These are phyloP conservation scores for Bucorvus abyssinicus DNA, from an alignment of 2,797 vertebrate species.

Conservation along the genomic window DNA sequence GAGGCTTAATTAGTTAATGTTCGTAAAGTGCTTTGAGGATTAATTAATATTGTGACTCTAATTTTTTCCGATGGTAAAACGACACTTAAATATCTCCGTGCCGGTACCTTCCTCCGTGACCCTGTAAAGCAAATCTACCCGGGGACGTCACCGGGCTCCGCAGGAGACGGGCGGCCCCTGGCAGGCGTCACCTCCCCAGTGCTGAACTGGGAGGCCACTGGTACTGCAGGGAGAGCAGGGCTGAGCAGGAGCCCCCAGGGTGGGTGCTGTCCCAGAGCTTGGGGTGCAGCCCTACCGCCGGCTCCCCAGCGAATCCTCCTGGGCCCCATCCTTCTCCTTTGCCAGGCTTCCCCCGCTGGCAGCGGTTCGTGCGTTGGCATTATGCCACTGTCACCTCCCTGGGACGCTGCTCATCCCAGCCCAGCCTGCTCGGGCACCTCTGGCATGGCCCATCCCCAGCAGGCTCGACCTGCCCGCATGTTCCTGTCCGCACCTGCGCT, in stretches of 20 bases:
- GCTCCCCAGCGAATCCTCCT: accelerated
- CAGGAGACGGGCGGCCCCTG: not conserved
- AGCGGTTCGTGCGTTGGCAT: accelerated
- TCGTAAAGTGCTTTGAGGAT: constrained; percentile 66
- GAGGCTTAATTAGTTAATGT: constrained; percentile 63
- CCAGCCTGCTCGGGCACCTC: not conserved
- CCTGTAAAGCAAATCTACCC: not conserved
- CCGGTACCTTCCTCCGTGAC: not conserved
- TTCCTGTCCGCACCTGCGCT: not conserved
- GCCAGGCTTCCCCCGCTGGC: not conserved
- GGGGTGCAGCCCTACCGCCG: not conserved
- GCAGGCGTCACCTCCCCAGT: not conserved
- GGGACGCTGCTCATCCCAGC: not conserved
- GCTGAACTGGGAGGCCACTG: not conserved
- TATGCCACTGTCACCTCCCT: not conserved
- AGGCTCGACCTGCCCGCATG: accelerated
- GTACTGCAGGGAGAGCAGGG: accelerated
- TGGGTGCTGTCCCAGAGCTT: accelerated
- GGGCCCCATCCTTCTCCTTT: not conserved
- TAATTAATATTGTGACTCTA: constrained; percentile 63
- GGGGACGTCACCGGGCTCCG: accelerated
- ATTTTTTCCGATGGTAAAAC: constrained; percentile 11
- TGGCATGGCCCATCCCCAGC: not conserved
- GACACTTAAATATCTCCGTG: not conserved
- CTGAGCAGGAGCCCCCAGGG: too few relatives aligned